Conservation (phyloP, 2,888 invertebrate species). For the Trichogramma dendrolimi region DNA sequence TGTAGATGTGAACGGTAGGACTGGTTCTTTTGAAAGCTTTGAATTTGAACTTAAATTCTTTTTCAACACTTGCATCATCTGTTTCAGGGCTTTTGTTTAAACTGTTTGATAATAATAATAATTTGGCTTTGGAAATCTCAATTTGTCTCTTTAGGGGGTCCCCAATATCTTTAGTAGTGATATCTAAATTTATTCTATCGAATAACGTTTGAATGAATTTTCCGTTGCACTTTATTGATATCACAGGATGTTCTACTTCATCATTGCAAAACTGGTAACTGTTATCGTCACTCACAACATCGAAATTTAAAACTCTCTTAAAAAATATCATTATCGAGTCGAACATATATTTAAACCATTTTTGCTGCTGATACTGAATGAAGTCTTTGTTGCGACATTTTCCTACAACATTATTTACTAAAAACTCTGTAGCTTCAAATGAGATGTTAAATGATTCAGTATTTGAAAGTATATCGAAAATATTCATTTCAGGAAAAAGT, state of each 20-base stretch:
- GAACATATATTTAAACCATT: conserved; percentile 43
- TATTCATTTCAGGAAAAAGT: conserved; percentile 25
- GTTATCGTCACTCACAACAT: conserved; percentile 32
- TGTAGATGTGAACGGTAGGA: conserved; percentile 37
- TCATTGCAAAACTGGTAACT: conserved; percentile 37
- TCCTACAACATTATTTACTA: too few relatives aligned
- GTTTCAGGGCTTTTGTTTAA: conserved; percentile 23
- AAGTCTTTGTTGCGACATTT: too few relatives aligned
- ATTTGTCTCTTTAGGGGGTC: conserved; percentile 46
- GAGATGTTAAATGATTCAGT: not conserved
- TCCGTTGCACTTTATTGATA: conserved; percentile 41
- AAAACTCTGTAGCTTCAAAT: too few relatives aligned
- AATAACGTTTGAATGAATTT: conserved; percentile 42
- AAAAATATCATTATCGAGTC: conserved; percentile 43
- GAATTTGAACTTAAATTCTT: not conserved
- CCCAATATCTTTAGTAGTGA: conserved; percentile 29
- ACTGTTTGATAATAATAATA: conserved; percentile 18
- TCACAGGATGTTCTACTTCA: conserved; percentile 39
- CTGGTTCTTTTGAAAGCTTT: conserved; percentile 33
- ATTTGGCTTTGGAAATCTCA: conserved; percentile 41
- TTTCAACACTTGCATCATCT: not conserved
- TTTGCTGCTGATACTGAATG: not conserved
- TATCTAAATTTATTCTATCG: conserved; percentile 40
- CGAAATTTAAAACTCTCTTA: conserved; percentile 43
- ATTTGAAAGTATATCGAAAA: too few relatives aligned